Evolutionary conservation across 1,140 invertebrate genomes (phyloP).

Genomic region (Elysia chlorotica): DNA sequence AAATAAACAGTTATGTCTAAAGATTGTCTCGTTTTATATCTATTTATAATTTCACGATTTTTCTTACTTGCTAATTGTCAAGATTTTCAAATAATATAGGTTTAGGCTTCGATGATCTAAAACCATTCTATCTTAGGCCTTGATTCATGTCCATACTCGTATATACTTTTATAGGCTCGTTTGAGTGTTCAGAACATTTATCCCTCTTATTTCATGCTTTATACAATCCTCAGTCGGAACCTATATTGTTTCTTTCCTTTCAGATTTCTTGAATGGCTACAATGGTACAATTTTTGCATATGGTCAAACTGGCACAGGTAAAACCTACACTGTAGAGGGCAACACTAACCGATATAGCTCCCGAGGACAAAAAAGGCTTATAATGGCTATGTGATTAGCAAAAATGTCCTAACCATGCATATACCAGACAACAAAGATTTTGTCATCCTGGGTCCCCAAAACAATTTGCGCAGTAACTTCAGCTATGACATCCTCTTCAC

Average conservation of each 20-base stretch:
- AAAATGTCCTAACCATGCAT: constrained; percentile 41
- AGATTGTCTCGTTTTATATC: too few species aligned
- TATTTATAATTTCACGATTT: too few species aligned
- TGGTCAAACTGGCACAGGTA: constrained; percentile 65
- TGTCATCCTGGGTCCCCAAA: constrained; percentile 28
- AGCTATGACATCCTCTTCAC: constrained; percentile 56
- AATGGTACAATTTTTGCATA: constrained; percentile 68
- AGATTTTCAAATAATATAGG: too few species aligned
- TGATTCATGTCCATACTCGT: too few species aligned
- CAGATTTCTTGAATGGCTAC: constrained; percentile 77
- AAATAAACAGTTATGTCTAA: too few species aligned
- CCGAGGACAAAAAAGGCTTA: constrained; percentile 43
- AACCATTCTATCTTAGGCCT: too few species aligned
- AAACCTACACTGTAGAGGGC: constrained; percentile 61
- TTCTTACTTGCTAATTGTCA: too few species aligned
- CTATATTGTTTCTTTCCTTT: constrained; percentile 23
- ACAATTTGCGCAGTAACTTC: constrained; percentile 27
- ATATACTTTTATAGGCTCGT: too few species aligned
- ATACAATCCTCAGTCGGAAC: not conserved
- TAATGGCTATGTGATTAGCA: constrained; percentile 43
- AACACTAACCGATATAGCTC: constrained; percentile 45
- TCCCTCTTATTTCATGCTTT: too few species aligned
- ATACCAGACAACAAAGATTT: constrained; percentile 42
- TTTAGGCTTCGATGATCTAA: too few species aligned
- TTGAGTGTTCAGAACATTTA: too few species aligned